phyloP scores from a whole-genome alignment of 2,113 vertebrate species.

The Axis porcinus region DNA sequence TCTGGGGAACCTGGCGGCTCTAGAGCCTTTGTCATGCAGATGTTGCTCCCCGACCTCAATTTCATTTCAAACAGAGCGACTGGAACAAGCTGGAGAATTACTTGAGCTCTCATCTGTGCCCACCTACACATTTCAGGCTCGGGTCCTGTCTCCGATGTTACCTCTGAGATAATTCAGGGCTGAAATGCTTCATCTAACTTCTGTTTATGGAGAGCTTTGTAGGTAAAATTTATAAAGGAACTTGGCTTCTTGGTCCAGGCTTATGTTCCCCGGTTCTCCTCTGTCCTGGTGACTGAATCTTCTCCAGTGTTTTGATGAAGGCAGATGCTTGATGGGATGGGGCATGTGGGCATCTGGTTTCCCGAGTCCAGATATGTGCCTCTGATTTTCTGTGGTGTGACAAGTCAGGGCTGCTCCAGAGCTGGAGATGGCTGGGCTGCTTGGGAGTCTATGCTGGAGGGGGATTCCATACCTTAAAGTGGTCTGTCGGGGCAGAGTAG shows the following conservation, averaged over 20 bases:
- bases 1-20: not conserved
- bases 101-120: not conserved
- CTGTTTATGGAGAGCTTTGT: not conserved
- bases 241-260: not conserved
- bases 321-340: not conserved
- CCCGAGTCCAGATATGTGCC: not conserved
- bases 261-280: not conserved
- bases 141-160: not conserved
- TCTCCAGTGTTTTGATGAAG: not conserved
- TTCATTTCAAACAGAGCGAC: not conserved
- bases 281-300: not conserved
- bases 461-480: not conserved
- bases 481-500: not conserved
- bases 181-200: not conserved
- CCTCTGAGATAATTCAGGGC: not conserved
- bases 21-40: not conserved
- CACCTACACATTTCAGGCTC: not conserved
- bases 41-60: not conserved
- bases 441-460: not conserved
- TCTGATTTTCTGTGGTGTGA: accelerated
- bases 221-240: not conserved
- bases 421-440: not conserved
- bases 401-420: no score
- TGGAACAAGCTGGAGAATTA: not conserved
- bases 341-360: not conserved